A percentile compares a stretch with the other conserved stretches of the same genome.
Evolutionary conservation across 2,113 vertebrate genomes (phyloP).

Genomic region (Columba livia): DNA sequence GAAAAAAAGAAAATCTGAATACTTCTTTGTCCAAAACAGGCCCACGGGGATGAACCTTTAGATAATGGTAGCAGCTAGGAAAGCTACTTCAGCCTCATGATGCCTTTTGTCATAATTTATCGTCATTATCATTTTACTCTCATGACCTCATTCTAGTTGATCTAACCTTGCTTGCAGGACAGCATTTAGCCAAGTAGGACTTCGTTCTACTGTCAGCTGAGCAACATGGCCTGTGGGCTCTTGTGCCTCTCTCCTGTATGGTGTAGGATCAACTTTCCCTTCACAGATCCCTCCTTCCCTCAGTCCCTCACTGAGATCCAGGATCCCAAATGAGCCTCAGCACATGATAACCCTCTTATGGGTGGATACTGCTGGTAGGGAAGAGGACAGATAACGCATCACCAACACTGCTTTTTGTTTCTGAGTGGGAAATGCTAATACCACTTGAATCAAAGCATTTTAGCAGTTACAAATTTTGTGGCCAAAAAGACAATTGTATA

Average conservation of each 20-base stretch:
- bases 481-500: neutral
- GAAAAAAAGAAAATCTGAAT: neutral
- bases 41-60: neutral
- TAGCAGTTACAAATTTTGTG: neutral
- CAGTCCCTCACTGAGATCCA: neutral
- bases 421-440: neutral
- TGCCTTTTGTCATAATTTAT: neutral
- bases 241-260: neutral
- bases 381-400: neutral
- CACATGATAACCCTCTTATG: neutral
- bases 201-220: neutral
- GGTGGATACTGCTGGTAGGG: neutral
- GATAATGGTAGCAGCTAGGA: neutral
- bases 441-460: neutral
- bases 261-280: neutral
- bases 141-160: neutral
- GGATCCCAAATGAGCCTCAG: neutral
- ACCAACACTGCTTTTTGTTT: neutral
- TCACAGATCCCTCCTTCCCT: neutral
- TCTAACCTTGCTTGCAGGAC: neutral
- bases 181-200: neutral
- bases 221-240: neutral
- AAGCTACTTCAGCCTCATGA: neutral
- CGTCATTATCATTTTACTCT: neutral
- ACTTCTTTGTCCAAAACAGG: neutral